These are phyloP conservation scores for Grammomys surdaster DNA, from an alignment of 2,113 vertebrate species.

Conservation along the genomic window DNA sequence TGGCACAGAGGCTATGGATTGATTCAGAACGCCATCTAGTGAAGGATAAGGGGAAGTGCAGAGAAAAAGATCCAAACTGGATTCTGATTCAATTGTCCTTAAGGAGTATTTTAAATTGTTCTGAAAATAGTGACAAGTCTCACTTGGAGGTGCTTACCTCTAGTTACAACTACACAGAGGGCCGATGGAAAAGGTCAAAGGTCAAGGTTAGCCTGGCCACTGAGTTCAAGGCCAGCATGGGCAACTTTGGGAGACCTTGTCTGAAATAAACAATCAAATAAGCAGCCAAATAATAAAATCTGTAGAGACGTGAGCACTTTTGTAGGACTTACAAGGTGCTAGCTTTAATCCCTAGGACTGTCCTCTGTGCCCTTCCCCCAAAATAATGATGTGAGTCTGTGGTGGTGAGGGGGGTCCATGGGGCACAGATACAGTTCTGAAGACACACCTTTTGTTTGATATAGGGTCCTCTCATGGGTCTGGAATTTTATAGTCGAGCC, in stretches of 20 bases:
- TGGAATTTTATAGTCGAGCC: no score
- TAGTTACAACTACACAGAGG: background rate
- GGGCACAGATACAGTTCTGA: background rate
- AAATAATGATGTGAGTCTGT: background rate
- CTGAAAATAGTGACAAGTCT: background rate
- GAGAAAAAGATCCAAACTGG: background rate
- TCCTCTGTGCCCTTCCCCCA: no score
- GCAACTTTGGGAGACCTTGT: background rate
- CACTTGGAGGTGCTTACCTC: background rate
- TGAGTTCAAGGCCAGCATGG: background rate
- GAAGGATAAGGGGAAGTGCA: slow-evolving; percentile 79
- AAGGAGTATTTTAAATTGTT: slow-evolving; percentile 41
- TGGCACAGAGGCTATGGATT: slow-evolving; percentile 27
- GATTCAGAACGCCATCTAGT: slow-evolving; percentile 87
- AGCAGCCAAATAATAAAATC: background rate
- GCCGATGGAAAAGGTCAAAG: background rate
- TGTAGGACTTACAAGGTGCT: background rate
- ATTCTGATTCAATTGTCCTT: slow-evolving; percentile 27
- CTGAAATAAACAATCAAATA: background rate
- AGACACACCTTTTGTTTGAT: background rate
- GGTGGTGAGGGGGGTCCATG: background rate
- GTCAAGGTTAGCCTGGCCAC: background rate
- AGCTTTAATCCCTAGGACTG: background rate
- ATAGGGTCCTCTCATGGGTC: background rate
- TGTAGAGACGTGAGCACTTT: no score